Evolutionary conservation across 1,140 invertebrate species (phyloP), one percentile per base, ranked within the genome.

Genomic region (Drosophila kohkoa): DNA sequence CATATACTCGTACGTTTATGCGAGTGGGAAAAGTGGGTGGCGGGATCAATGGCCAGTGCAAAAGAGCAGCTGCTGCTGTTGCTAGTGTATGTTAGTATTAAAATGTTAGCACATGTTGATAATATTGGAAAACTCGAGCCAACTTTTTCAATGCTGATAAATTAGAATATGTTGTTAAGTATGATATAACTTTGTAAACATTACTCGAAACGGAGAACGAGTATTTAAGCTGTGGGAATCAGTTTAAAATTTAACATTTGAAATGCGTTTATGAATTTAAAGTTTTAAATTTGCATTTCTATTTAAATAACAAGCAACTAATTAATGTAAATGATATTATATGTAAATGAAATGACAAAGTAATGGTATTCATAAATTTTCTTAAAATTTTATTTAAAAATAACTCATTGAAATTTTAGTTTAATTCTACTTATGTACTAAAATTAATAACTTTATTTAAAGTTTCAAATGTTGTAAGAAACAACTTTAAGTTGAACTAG

Each of bases 131-230:
- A 73, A 68, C 25, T 67, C 38, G 10, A 16, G 10, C 20, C 30
- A 63, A 74, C 38, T 69, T 60, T 25, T 74, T 73, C 28, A 25
- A 28, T 60, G 43, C 55, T 55, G 30, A 69, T 69, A 74, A 74
- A 16, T 41, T 48, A 13, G 16, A 43, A 43, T 43, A 11, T 52
- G 35, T 52, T 52, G 32, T 63, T 30, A 64, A 64, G 45, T 64
- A 38, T 64, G 25, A 16, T 7, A 48, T 28, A 46, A 67, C 16
- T 15, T 59, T 46, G 41, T 43, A 13, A 43, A 13, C n/a, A 13
- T 43, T 43, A 13, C 41, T 43, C 3, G n/a, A 38, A 7, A 10
- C 20, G 10, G n/a, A 13, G 45, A 1, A 46, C 16, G 30, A 59
- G 16, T 46, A 43, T 11, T n/a, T 16, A 57, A 55, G 32, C 11